phyloP scores from a whole-genome alignment of 2,888 invertebrate genomes.

The Monoplex corrugatus region DNA sequence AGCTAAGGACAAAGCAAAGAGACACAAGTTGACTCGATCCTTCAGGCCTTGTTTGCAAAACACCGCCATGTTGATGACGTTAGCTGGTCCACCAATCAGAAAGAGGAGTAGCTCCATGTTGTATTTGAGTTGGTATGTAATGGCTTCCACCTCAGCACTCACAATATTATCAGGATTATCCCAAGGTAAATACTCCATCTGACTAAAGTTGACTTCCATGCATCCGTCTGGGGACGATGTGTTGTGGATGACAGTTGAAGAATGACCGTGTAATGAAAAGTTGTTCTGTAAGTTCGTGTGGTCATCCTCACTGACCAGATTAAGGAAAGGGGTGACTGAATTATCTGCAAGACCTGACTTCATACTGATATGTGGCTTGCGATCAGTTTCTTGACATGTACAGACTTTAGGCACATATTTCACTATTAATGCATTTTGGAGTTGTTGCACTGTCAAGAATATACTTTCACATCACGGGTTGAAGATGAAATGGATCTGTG shows the following conservation, averaged over 20 bases:
- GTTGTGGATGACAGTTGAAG: neutral
- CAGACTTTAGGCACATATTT: too few relatives aligned
- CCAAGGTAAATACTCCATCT: constrained; percentile 21
- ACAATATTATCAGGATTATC: constrained; percentile 26
- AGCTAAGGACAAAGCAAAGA: neutral
- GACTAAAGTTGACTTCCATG: neutral
- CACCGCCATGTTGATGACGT: constrained; percentile 31
- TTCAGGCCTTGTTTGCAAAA: constrained; percentile 1
- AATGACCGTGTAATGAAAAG: too few relatives aligned
- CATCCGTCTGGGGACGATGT: neutral
- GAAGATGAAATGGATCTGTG: too few relatives aligned
- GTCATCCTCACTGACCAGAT: too few relatives aligned
- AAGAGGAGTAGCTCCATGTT: neutral
- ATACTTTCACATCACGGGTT: too few relatives aligned
- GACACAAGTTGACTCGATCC: constrained; percentile 5
- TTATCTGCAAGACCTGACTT: too few relatives aligned
- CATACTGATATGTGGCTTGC: too few relatives aligned
- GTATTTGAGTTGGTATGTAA: neutral
- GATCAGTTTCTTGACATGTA: too few relatives aligned
- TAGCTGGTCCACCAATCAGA: neutral
- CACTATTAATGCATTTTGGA: too few relatives aligned
- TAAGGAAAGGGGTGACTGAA: too few relatives aligned
- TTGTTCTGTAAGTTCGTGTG: too few relatives aligned
- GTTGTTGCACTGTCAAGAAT: too few relatives aligned
- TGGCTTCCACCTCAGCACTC: neutral